Conservation (phyloP, 2,113 vertebrate species). For the Austrofundulus limnaeus region DNA sequence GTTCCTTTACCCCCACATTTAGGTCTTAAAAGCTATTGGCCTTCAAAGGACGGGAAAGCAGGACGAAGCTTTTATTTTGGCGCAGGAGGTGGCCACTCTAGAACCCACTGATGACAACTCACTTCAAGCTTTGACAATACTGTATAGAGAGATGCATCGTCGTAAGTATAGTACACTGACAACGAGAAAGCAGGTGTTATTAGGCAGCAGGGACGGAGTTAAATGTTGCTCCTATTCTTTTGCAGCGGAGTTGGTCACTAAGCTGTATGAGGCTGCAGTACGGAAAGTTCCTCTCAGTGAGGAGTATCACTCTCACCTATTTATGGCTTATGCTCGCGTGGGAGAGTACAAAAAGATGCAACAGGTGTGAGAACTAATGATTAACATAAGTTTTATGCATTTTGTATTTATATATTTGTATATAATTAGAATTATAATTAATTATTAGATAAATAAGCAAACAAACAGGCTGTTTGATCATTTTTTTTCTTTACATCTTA, state of each 20-base stretch:
- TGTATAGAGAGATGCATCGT: slow-evolving; percentile 97
- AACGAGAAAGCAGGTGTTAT: neutral
- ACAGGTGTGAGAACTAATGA: slow-evolving; percentile 80
- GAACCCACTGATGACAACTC: slow-evolving; percentile 98
- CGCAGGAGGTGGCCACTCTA: slow-evolving; percentile 91
- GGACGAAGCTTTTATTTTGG: slow-evolving; percentile 92
- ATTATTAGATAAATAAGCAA: neutral
- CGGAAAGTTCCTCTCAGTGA: slow-evolving; percentile 97
- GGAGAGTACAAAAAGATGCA: slow-evolving; percentile 99
- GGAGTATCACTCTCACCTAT: slow-evolving; percentile 98
- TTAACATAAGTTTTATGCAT: too few relatives aligned
- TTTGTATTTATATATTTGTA: too few relatives aligned
- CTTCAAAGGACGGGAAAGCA: slow-evolving; percentile 96
- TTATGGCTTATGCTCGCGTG: slow-evolving; percentile 98
- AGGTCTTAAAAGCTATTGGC: slow-evolving; percentile 98
- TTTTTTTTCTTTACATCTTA: slow-evolving; percentile 13
- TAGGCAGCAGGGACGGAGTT: neutral
- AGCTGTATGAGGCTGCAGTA: slow-evolving; percentile 96
- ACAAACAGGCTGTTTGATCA: too few relatives aligned
- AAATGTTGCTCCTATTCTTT: slow-evolving; percentile 13
- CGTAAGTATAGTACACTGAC: slow-evolving; percentile 80
- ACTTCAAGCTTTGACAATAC: slow-evolving; percentile 94
- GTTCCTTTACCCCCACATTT: slow-evolving; percentile 1
- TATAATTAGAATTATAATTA: too few relatives aligned
- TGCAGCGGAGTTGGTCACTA: slow-evolving; percentile 94